phyloP scores from a whole-genome alignment of 2,113 vertebrate species.

The Eonycteris spelaea region DNA sequence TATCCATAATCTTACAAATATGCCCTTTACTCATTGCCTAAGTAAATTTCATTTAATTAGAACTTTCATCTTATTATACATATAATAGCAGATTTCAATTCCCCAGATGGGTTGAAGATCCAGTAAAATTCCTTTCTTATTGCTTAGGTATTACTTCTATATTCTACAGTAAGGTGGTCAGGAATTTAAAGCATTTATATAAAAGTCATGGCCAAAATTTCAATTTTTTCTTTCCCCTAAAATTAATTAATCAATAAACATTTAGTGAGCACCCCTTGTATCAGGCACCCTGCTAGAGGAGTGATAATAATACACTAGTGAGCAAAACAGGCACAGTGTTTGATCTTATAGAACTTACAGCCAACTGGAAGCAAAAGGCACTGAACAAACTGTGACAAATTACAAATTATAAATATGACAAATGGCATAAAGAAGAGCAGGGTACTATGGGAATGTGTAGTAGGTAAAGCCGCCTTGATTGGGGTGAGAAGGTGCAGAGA shows the following conservation, averaged over 20 bases:
- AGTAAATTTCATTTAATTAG: slow-evolving; percentile 16
- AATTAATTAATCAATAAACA: not conserved
- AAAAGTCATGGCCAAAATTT: not conserved
- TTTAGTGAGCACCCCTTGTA: not conserved
- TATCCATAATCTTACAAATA: not conserved
- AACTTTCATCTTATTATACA: not conserved
- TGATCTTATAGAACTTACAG: not conserved
- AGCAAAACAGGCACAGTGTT: not conserved
- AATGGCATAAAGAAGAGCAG: not conserved
- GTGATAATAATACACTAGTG: not conserved
- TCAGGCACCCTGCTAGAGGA: not conserved
- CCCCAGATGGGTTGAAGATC: not conserved
- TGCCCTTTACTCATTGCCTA: slow-evolving; percentile 5
- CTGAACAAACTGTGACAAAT: not conserved
- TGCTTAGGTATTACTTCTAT: not conserved
- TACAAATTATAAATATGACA: not conserved
- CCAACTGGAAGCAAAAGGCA: not conserved
- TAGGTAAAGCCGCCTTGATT: not conserved
- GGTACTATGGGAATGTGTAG: not conserved
- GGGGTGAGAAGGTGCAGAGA: not conserved
- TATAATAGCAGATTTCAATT: not conserved
- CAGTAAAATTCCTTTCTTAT: not conserved
- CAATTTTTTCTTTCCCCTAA: not conserved
- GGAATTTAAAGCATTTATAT: not conserved
- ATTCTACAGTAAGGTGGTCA: not conserved